phyloP scores from a whole-genome alignment of 2,113 vertebrate species.

The Urocynchramus pylzowi region DNA sequence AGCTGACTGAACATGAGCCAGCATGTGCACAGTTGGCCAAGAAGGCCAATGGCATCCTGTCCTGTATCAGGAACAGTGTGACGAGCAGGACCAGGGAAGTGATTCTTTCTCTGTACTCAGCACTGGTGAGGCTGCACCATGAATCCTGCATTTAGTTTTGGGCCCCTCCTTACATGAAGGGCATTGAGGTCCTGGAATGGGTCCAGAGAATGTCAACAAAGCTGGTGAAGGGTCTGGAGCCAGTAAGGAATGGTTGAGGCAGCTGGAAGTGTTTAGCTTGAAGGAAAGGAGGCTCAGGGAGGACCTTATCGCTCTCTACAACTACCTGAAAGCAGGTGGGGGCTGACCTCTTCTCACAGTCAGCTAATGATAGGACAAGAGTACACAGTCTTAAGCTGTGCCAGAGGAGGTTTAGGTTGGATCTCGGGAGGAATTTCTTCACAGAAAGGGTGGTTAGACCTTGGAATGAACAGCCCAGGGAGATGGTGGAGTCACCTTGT shows the following conservation, averaged over 20 bases:
- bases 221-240: not conserved
- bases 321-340: not conserved
- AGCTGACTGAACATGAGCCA: not conserved
- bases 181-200: not conserved
- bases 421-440: not conserved
- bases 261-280: not conserved
- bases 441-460: not conserved
- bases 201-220: accelerated
- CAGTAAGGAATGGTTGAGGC: not conserved
- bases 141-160: not conserved
- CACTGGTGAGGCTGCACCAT: accelerated
- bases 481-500: not conserved
- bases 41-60: no score
- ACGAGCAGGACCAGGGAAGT: not conserved
- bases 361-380: not conserved
- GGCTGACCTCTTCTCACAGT: not conserved
- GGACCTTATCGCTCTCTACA: accelerated
- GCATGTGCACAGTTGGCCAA: not conserved
- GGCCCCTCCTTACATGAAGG: not conserved
- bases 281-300: not conserved
- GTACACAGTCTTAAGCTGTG: not conserved
- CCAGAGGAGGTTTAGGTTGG: not conserved
- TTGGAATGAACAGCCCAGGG: not conserved
- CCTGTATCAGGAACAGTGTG: accelerated
- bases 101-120: no score